A percentile compares a stretch with the other conserved stretches of the same genome.
Evolutionary conservation across 2,888 invertebrate species (phyloP).

Genomic region (Odontothrips loti): DNA sequence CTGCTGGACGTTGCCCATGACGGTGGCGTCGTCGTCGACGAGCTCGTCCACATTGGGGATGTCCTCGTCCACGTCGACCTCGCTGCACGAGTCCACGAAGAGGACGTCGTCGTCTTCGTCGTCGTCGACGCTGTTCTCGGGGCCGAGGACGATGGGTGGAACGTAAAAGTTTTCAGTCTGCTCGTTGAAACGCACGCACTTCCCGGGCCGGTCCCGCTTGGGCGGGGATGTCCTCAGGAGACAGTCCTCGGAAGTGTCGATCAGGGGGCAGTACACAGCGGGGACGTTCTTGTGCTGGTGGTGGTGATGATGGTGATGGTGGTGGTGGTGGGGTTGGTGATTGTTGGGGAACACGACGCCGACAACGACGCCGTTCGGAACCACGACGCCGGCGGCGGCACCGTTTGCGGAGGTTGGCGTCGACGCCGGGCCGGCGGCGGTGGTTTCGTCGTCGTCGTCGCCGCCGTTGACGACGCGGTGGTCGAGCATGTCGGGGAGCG

Average conservation of each 20-base stretch:
- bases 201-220: background rate
- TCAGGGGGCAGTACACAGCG: background rate
- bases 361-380: background rate
- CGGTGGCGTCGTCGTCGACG: background rate
- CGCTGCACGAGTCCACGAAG: background rate
- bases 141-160: background rate
- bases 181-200: slow-evolving; percentile 5
- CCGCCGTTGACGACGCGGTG: slow-evolving; percentile 11
- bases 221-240: background rate
- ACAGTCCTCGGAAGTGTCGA: background rate
- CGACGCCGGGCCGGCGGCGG: background rate
- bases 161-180: slow-evolving; percentile 12
- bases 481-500: slow-evolving; percentile 6
- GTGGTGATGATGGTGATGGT: too few relatives aligned
- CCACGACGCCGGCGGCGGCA: background rate
- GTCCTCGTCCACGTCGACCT: background rate
- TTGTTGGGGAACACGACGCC: too few relatives aligned
- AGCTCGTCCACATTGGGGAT: background rate
- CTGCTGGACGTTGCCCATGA: background rate
- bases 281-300: too few relatives aligned
- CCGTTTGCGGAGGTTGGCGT: background rate
- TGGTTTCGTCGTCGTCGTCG: background rate
- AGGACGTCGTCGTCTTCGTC: background rate
- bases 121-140: background rate
- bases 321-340: too few relatives aligned